Conservation (phyloP, 2,113 vertebrate genomes). For the Neogobius melanostomus region DNA sequence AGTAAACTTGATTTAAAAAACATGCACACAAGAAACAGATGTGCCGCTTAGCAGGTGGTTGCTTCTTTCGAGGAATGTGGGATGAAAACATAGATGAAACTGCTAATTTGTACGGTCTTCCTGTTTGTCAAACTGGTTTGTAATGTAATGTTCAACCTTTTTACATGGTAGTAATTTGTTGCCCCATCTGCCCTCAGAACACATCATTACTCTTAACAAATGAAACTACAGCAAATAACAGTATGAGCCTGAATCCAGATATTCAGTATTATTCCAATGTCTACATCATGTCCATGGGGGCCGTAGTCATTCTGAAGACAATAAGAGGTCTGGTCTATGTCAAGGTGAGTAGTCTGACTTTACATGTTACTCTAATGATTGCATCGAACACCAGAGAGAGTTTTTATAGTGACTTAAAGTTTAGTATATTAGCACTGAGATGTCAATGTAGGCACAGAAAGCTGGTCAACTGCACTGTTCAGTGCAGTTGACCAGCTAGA, state of each 20-base stretch:
- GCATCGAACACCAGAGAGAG: too few relatives aligned
- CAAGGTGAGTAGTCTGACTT: constrained; percentile 69
- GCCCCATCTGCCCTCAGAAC: constrained; percentile 75
- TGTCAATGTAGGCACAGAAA: too few relatives aligned
- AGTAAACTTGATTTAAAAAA: constrained; percentile 74
- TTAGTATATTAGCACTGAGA: too few relatives aligned
- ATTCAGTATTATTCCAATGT: constrained; percentile 76
- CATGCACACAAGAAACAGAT: constrained; percentile 63
- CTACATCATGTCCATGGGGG: constrained; percentile 77
- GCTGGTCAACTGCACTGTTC: too few relatives aligned
- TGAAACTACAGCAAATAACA: constrained; percentile 66
- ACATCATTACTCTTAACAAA: constrained; percentile 73
- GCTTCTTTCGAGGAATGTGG: constrained; percentile 59
- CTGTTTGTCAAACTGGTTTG: constrained; percentile 38
- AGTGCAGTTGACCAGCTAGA: not conserved
- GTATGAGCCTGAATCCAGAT: constrained; percentile 81
- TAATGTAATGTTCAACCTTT: constrained; percentile 50
- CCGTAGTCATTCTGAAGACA: constrained; percentile 75
- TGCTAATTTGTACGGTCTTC: constrained; percentile 43
- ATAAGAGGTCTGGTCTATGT: constrained; percentile 78
- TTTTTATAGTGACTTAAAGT: too few relatives aligned
- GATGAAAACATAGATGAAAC: constrained; percentile 42
- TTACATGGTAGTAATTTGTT: constrained; percentile 57
- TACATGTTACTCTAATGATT: too few relatives aligned
- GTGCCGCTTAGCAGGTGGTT: constrained; percentile 56